Evolutionary conservation across 92 coral and sea anemone species (phyloP).

Genomic region (Porites lobata): DNA sequence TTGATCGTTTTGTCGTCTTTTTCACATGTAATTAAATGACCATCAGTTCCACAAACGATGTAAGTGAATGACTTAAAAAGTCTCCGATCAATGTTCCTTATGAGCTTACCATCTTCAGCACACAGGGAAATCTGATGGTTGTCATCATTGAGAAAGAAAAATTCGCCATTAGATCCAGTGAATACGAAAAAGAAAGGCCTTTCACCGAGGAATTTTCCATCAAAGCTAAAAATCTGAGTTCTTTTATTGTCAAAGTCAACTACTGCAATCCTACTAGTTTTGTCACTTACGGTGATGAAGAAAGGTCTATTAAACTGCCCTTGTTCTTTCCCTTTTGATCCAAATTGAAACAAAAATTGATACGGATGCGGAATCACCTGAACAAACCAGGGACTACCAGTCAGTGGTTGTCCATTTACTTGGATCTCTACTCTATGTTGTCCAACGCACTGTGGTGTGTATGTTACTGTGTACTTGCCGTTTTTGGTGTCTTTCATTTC

Average conservation of each 20-base stretch:
- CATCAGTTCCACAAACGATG: slow-evolving; percentile 14
- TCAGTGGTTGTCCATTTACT: slow-evolving; percentile 53
- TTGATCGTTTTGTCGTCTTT: neutral
- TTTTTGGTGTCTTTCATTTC: slow-evolving; percentile 64
- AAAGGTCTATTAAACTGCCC: neutral
- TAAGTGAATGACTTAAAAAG: neutral
- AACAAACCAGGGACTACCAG: slow-evolving; percentile 57
- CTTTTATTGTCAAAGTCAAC: neutral
- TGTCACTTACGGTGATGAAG: neutral
- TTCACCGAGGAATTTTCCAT: slow-evolving; percentile 31
- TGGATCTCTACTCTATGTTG: slow-evolving; percentile 46
- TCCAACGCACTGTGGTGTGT: slow-evolving; percentile 50
- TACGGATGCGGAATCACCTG: slow-evolving; percentile 43
- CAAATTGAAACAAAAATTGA: neutral
- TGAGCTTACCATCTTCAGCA: slow-evolving; percentile 59
- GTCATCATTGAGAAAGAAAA: neutral
- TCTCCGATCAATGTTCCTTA: slow-evolving; percentile 39
- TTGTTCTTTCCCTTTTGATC: neutral
- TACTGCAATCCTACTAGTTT: slow-evolving; percentile 23
- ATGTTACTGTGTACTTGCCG: slow-evolving; percentile 65
- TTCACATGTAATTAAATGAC: slow-evolving; percentile 8
- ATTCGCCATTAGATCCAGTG: neutral
- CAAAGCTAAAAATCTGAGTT: slow-evolving; percentile 18
- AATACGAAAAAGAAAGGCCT: neutral
- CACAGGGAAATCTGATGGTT: slow-evolving; percentile 6